Base-by-base conservation (phyloP, 2,888 invertebrate species). In the Dugesia japonica region DNA sequence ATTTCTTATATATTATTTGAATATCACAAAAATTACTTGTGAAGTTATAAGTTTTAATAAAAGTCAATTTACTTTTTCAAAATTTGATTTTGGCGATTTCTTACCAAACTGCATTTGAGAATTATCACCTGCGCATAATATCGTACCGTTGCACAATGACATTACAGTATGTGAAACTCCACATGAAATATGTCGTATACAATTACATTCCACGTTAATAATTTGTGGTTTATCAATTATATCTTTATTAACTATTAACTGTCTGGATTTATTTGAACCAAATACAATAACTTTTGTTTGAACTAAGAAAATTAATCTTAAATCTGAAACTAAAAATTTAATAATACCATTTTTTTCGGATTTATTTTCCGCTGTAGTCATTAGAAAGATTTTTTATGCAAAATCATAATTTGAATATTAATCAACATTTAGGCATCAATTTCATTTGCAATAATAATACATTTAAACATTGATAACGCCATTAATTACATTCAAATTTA, bases 21-120 rank as follows among this genome's bases (percentile, higher is more conserved):
- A n/a, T n/a, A n/a, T n/a, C n/a, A n/a, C n/a, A n/a, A n/a, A n/a
- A n/a, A n/a, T n/a, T n/a, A n/a, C n/a, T n/a, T n/a, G n/a, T n/a
- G n/a, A n/a, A n/a, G n/a, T n/a, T n/a, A n/a, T n/a, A n/a, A n/a
- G n/a, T n/a, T n/a, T n/a, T n/a, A n/a, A n/a, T n/a, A n/a, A n/a
- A n/a, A n/a, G n/a, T n/a, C n/a, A 56, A 56, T 7, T 56, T 56
- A 56, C 56, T n/a, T 56, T 56, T 56, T 56, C 56, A n/a, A 56
- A 56, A 56, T 56, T 4, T 20, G 56, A 56, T n/a, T 56, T 56
- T 13, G 56, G 23, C n/a, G 23, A 4, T 56, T 56, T 56, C 17
- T 56, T 56, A n/a, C 56, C 56, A 56, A 56, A 56, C 17, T 56
- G 56, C 23, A 4, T 9, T n/a, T 13, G n/a, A 56, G 56, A 56